Conservation (phyloP, 2,888 invertebrate genomes). For the Bruchidius siliquastri region DNA sequence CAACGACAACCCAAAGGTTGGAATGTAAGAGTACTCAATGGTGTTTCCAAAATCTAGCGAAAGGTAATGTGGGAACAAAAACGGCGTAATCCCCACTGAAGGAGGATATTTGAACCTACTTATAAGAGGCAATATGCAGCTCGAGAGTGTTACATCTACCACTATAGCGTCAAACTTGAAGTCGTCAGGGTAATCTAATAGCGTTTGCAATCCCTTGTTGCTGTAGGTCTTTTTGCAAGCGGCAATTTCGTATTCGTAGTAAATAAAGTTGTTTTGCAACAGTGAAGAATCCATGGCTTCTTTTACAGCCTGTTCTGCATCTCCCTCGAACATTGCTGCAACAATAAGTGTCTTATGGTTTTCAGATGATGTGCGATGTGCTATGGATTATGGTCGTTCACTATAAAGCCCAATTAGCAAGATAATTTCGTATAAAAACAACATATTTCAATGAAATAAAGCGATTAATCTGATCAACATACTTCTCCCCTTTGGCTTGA, state of each 20-base stretch:
- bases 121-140: conserved; percentile 32
- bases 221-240: conserved; percentile 10
- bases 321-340: neutral
- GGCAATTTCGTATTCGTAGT: conserved; percentile 2
- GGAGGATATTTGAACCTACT: conserved; percentile 31
- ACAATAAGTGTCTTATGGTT: too few relatives aligned
- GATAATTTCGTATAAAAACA: too few relatives aligned
- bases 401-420: too few relatives aligned
- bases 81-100: conserved; percentile 18
- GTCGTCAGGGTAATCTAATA: conserved; percentile 31
- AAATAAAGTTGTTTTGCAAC: neutral
- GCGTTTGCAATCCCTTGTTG: conserved; percentile 28
- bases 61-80: conserved; percentile 21
- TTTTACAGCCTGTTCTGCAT: neutral
- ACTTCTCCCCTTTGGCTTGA: too few relatives aligned
- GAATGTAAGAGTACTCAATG: conserved; percentile 28
- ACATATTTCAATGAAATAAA: too few relatives aligned
- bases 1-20: conserved; percentile 16
- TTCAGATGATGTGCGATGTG: too few relatives aligned
- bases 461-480: too few relatives aligned
- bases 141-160: conserved; percentile 28
- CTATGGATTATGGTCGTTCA: too few relatives aligned
- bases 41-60: conserved; percentile 27
- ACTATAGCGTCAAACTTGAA: conserved; percentile 37
- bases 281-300: neutral